A percentile compares a stretch with the other conserved stretches of the same genome.
phyloP scores from a whole-genome alignment of 2,113 vertebrate genomes.

The Sinocyclocheilus anophthalmus region DNA sequence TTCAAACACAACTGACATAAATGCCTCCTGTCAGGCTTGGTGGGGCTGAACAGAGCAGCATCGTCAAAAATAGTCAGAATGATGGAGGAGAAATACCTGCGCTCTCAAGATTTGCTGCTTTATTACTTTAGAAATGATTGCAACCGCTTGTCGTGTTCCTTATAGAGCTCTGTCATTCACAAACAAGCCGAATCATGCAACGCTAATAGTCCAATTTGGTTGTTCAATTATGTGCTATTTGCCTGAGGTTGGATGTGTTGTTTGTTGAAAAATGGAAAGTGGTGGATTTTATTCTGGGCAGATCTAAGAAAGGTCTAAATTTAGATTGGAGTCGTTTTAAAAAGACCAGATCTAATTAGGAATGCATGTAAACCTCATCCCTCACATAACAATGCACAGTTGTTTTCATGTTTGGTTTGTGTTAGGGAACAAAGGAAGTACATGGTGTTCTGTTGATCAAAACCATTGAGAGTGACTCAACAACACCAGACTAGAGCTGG shows the following conservation, averaged over 20 bases:
- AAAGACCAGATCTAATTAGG: conserved; percentile 37
- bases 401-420: conserved; percentile 57
- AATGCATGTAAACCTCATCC: conserved; percentile 54
- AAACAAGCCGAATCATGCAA: conserved; percentile 33
- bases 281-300: conserved; percentile 32
- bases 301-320: conserved; percentile 43
- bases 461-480: conserved; percentile 51
- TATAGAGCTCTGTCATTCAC: conserved; percentile 52
- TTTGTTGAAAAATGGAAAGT: conserved; percentile 33
- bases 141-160: conserved; percentile 41
- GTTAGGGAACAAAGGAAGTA: conserved; percentile 58
- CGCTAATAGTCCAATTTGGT: conserved; percentile 55
- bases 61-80: conserved; percentile 22
- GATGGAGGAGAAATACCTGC: conserved; percentile 17
- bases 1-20: conserved; percentile 37
- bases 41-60: background rate
- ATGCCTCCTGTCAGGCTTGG: conserved; percentile 41
- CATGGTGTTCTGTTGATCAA: conserved; percentile 50
- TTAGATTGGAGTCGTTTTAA: conserved; percentile 41
- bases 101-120: background rate
- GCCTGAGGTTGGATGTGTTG: conserved; percentile 28
- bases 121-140: conserved; percentile 37
- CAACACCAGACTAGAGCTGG: background rate
- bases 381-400: conserved; percentile 50
- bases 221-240: conserved; percentile 37